A percentile compares a stretch with the other conserved stretches of the same genome.
Evolutionary conservation across 2,113 vertebrate species (phyloP).

Genomic region (Pseudorhombus dupliciocellatus): DNA sequence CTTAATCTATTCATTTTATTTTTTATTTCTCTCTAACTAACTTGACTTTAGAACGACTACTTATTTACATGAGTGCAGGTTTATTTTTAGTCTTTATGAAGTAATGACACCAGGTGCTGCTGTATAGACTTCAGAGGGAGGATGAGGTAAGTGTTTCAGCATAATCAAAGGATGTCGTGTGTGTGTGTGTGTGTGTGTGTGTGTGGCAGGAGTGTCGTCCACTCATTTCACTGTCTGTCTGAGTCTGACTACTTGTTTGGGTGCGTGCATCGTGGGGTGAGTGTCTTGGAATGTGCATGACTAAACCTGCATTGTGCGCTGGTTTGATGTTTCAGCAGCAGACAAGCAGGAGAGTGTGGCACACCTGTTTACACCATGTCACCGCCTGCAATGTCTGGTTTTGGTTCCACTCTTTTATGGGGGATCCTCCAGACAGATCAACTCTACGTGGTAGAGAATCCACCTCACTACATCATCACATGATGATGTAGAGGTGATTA

Average conservation of each 20-base stretch:
- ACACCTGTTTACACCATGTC: conserved; percentile 55
- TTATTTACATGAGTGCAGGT: conserved; percentile 9
- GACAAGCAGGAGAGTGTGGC: conserved; percentile 28
- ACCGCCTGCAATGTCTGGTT: conserved; percentile 54
- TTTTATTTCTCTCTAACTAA: background rate
- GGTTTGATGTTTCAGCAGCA: background rate
- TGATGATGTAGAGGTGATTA: conserved; percentile 3
- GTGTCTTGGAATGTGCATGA: conserved; percentile 67
- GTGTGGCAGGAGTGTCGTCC: background rate
- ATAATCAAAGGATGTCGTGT: conserved; percentile 53
- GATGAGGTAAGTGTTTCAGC: conserved; percentile 45
- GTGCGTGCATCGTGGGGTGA: conserved; percentile 29
- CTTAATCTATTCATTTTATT: background rate
- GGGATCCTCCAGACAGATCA: background rate
- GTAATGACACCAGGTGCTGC: conserved; percentile 47
- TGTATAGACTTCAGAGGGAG: conserved; percentile 28
- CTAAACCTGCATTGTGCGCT: conserved; percentile 35
- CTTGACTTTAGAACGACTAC: background rate
- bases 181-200: conserved; percentile 13
- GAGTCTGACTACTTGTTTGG: conserved; percentile 41
- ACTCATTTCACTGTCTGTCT: conserved; percentile 22
- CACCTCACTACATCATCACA: background rate
- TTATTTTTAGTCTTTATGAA: conserved; percentile 41
- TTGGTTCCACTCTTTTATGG: conserved; percentile 12
- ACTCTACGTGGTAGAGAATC: background rate